Conservation (phyloP, 2,888 invertebrate genomes). For the Seira sanloemensis region DNA sequence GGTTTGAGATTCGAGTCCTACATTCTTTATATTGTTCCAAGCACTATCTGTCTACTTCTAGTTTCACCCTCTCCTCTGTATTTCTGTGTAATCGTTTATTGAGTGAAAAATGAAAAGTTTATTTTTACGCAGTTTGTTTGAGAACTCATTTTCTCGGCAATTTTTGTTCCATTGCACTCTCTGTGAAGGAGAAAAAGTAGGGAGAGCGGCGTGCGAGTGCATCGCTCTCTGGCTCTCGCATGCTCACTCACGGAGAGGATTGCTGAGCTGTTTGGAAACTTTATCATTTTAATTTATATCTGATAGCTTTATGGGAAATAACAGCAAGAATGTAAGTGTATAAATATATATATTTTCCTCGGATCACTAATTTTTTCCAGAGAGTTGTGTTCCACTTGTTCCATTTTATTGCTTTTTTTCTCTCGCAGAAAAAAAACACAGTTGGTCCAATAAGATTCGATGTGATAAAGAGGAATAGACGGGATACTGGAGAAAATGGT, state of each 20-base stretch:
- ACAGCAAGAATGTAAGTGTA: no score
- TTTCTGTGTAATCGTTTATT: no score
- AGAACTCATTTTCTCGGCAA: background rate
- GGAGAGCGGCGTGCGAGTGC: background rate
- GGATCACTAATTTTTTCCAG: constrained; percentile 57
- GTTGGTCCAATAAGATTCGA: background rate
- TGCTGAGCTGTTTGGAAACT: constrained; percentile 13
- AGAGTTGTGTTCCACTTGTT: constrained; percentile 44
- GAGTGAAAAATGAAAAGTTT: no score
- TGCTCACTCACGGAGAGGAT: background rate
- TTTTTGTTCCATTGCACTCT: background rate
- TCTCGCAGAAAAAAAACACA: no score
- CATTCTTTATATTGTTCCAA: no score
- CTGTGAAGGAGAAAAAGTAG: background rate
- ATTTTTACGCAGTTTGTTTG: background rate
- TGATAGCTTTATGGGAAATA: constrained; percentile 58
- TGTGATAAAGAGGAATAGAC: background rate
- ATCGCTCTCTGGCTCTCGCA: no score
- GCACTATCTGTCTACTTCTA: no score
- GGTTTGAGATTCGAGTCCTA: no score
- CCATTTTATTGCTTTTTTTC: constrained; percentile 52
- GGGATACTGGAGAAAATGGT: background rate
- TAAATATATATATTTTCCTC: no score
- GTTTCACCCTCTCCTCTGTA: no score
- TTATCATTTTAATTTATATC: constrained; percentile 64